Evolutionary conservation across 2,113 vertebrate species (phyloP).

Genomic region (Protomyctophum bolini): DNA sequence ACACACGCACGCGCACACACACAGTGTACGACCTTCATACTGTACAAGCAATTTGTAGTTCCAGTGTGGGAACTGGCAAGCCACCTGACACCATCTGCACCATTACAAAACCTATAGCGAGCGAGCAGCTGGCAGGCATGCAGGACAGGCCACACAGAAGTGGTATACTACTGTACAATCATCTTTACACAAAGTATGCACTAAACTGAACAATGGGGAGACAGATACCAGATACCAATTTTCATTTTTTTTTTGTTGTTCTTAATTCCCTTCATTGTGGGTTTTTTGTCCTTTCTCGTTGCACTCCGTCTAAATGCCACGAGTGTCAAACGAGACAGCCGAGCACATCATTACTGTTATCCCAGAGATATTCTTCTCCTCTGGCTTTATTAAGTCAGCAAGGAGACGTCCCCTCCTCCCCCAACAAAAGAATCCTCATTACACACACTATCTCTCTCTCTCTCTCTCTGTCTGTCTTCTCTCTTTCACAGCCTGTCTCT

Average conservation of each 20-base stretch:
- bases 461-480: conserved; percentile 28
- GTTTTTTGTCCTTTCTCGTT: conserved; percentile 5
- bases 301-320: conserved; percentile 31
- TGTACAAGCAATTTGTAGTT: not conserved
- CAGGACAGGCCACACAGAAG: not conserved
- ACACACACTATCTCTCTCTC: conserved; percentile 48
- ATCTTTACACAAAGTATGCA: not conserved
- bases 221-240: conserved; percentile 7
- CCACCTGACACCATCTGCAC: conserved; percentile 29
- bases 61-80: conserved; percentile 20
- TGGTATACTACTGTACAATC: not conserved
- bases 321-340: conserved; percentile 40
- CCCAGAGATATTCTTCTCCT: conserved; percentile 28
- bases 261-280: not conserved
- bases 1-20: conserved; percentile 31
- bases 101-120: conserved; percentile 18
- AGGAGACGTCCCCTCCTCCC: conserved; percentile 42
- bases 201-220: not conserved
- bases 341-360: conserved; percentile 58
- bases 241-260: conserved; percentile 2
- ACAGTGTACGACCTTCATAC: not conserved
- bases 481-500: not conserved
- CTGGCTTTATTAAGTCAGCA: conserved; percentile 55
- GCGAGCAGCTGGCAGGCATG: not conserved
- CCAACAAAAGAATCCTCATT: conserved; percentile 58